A percentile compares a stretch with the other conserved stretches of the same genome.
phyloP scores from a whole-genome alignment of 1,140 invertebrate genomes.

The Brevipalpus yothersi region DNA sequence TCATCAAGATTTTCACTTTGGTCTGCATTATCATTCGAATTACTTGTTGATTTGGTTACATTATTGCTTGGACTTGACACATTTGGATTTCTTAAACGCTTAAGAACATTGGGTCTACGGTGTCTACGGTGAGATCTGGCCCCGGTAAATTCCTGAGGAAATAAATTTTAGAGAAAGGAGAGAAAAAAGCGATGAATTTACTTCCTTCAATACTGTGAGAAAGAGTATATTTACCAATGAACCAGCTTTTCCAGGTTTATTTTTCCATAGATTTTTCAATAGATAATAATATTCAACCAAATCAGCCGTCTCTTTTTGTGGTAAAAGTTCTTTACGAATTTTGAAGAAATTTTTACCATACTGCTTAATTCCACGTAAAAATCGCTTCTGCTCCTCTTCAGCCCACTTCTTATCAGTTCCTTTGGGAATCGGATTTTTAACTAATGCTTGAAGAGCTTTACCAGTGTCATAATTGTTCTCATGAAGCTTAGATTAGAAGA shows the following conservation, averaged over 20 bases:
- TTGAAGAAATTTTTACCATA: constrained; percentile 99
- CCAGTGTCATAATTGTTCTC: constrained; percentile 83
- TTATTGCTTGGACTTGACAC: background rate
- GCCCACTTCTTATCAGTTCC: constrained; percentile 93
- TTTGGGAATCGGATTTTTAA: constrained; percentile 86
- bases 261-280: constrained; percentile 99
- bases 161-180: background rate
- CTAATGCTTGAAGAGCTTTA: constrained; percentile 75
- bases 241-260: constrained; percentile 52
- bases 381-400: constrained; percentile 88
- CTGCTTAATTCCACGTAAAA: constrained; percentile 87
- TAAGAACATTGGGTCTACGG: constrained; percentile 58
- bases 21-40: background rate
- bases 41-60: background rate
- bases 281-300: constrained; percentile 96
- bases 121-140: constrained; percentile 50
- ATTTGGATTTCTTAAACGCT: constrained; percentile 43
- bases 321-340: constrained; percentile 80
- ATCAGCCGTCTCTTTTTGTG: constrained; percentile 85
- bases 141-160: background rate
- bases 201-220: background rate
- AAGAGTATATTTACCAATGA: constrained; percentile 33
- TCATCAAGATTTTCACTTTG: background rate
- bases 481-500: constrained; percentile 35
- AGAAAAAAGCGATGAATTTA: background rate